Base-by-base conservation (phyloP, 2,888 invertebrate species). In the Ennomos fuscantarius region DNA sequence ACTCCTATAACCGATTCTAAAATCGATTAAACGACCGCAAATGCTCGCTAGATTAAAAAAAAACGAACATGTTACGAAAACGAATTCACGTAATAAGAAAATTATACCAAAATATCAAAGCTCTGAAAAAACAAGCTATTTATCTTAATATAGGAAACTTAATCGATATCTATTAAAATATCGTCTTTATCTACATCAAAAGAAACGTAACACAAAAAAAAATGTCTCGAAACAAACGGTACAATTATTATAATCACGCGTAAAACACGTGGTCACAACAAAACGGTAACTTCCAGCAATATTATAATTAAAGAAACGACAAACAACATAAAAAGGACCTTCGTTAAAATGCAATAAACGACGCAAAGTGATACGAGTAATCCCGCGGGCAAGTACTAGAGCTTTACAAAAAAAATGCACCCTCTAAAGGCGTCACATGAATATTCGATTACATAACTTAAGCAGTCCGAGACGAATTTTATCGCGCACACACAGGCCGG, bases 401-500 rank as follows among this genome's bases (percentile, higher is more conserved):
- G 63, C 58, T 60, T 50, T 66, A 67, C 65, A 70, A 79, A 73
- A 50, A 80, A 76, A 75, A 68, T 80, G 78, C 76, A 79, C 68
- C 74, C 63, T 77, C 66, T 66, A 79, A 79, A 74, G 66, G 65
- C 66, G 69, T 80, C 76, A 24, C 24, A 76, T 81, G 79, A 80
- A 85, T 86, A 86, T 84, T 80, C 79, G 79, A 85, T 89, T 87
- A 86, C 81, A 85, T 88, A 87, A 89, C 82, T 83, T 80, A 84
- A 81, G 74, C 72, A 77, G 70, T 73, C 69, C 70, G 73, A 73
- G 73, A 66, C 71, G 63, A 73, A 70, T 70, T 75, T 75, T 67
- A 72, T 70, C 71, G 70, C 70, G 54, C 70, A 65, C 67, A 68
- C 61, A 67, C 63, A 60, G 63, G 64, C 75, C 76, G 84, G 81